Percentiles rank a stretch among this genome's conserved stretches.
phyloP scores from a whole-genome alignment of 2,113 vertebrate genomes.

The Malurus cyaneus region DNA sequence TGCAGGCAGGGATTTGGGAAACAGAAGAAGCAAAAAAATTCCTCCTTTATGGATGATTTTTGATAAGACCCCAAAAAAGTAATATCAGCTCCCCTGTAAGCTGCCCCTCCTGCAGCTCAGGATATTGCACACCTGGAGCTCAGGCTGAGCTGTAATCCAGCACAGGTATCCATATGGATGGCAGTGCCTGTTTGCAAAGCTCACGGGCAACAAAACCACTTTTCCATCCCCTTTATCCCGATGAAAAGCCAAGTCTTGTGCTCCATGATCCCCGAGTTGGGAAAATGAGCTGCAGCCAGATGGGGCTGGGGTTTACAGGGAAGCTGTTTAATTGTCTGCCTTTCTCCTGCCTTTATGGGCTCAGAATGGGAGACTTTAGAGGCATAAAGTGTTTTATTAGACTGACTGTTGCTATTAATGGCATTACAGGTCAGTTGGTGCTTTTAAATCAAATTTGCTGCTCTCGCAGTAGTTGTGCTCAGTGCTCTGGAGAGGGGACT shows the following conservation, averaged over 20 bases:
- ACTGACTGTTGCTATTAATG: not conserved
- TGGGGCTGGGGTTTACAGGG: not conserved
- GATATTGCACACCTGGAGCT: not conserved
- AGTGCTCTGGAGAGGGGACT: not conserved
- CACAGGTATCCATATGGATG: not conserved
- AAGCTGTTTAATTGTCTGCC: not conserved
- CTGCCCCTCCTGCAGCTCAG: not conserved
- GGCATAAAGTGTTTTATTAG: constrained; percentile 4
- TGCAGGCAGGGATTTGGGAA: constrained; percentile 32
- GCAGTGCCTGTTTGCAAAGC: not conserved
- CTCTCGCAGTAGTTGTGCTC: not conserved
- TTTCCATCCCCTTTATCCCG: not conserved
- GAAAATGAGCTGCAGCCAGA: not conserved
- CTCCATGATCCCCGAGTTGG: not conserved
- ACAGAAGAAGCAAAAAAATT: constrained; percentile 6
- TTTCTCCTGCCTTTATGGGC: not conserved
- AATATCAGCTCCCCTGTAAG: not conserved
- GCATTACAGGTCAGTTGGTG: not conserved
- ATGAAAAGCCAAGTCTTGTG: not conserved
- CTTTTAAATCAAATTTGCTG: not conserved
- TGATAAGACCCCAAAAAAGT: not conserved
- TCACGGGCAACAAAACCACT: not conserved
- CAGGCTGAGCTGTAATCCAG: not conserved
- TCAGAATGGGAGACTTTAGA: not conserved
- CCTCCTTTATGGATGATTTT: not conserved